Base-by-base conservation (phyloP, 2,113 vertebrate genomes). In the Thamnophis sirtalis region DNA sequence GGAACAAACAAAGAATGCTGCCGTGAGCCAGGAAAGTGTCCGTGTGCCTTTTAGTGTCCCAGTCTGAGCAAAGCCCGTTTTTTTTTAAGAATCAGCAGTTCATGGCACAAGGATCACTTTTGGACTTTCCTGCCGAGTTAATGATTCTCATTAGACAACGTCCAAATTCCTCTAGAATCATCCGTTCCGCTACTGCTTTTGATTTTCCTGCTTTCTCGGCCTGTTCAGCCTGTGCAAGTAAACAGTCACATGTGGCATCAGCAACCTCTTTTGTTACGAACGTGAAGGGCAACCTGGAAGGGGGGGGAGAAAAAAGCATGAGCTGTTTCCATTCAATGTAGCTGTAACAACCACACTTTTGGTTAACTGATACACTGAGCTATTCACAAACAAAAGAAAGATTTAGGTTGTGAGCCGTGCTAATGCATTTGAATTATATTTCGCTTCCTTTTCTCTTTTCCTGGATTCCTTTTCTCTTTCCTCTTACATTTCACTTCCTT, bases 151-250 rank as follows among this genome's bases (percentile, higher is more conserved):
- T 99, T 94, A 99, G 97, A 90, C 99, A 99, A 94, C 98, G 98
- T 93, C 99, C 99, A n/a, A 99, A 99, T 96, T 99, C 99, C 96
- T 99, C 99, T 95, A 99, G 98, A 95, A 99, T 98, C 98, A 99
- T 97, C 91, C 98, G 96, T 95, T 99, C 99, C 0, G 99, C 98
- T 0, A 98, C 97, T 1, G 97, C 98, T 96, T 98, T 98, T 4
- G 98, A 98, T 95, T 99, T 98, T 24, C 98, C 98, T 87, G 95
- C 97, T 95, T 98, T 98, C 96, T 99, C 99, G 0, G 98, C 98
- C 93, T 98, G 98, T 94, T 99, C 99, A 1, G 98, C 99, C 97
- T 99, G 98, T 1, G 99, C 99, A 4, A 99, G 97, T 84, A 99
- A 97, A 96, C 99, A 99, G 38, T 99, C 99, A 1, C 98, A 99